Evolutionary conservation across 2,113 vertebrate species (phyloP).

Genomic region (Naja naja): DNA sequence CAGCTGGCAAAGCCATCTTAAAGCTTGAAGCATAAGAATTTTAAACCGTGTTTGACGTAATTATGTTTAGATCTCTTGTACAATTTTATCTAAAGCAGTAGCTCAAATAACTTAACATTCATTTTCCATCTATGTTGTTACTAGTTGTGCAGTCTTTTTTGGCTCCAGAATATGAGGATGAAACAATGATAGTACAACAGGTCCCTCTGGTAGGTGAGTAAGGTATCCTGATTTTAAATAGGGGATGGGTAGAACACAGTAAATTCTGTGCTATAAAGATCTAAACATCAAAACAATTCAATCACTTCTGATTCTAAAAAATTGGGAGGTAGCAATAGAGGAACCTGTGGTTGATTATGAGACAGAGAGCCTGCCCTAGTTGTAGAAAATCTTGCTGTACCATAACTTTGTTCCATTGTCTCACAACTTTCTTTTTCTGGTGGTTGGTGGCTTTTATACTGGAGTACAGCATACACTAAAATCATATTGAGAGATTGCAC

Average conservation of each 20-base stretch:
- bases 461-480: neutral
- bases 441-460: neutral
- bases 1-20: neutral
- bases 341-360: neutral
- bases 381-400: neutral
- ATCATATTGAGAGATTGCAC: neutral
- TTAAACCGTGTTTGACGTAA: neutral
- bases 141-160: conserved; percentile 72
- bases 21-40: neutral
- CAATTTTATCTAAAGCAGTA: neutral
- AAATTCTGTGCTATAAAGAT: neutral
- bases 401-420: neutral
- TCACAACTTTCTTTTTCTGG: neutral
- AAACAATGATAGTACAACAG: conserved; percentile 81
- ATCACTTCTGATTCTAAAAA: neutral
- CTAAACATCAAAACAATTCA: neutral
- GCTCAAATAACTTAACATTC: neutral
- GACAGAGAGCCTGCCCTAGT: neutral
- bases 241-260: neutral
- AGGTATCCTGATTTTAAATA: neutral
- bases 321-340: neutral
- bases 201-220: conserved; percentile 86
- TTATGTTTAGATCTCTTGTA: neutral
- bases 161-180: conserved; percentile 72
- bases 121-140: conserved; percentile 2